phyloP scores from a whole-genome alignment of 2,113 vertebrate genomes.

The Psittacus erithacus region DNA sequence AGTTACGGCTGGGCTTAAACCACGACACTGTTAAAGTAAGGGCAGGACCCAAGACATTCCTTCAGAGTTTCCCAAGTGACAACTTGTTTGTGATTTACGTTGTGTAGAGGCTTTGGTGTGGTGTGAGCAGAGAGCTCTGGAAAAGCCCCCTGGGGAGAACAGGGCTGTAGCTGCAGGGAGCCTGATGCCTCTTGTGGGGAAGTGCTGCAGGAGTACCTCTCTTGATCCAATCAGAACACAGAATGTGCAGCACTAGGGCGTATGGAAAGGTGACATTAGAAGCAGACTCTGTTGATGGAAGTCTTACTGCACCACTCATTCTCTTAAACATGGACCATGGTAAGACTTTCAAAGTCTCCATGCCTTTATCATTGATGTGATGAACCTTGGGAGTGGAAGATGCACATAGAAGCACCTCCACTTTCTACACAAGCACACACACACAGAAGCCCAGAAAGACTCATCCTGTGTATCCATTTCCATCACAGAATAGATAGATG shows the following conservation, averaged over 20 bases:
- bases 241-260: neutral
- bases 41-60: neutral
- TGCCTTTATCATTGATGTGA: fast-evolving
- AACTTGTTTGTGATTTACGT: fast-evolving
- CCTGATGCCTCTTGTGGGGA: neutral
- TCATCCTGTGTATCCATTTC: neutral
- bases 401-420: neutral
- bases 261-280: neutral
- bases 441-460: neutral
- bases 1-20: too few relatives aligned
- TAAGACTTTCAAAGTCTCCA: neutral
- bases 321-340: neutral
- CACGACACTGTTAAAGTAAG: neutral
- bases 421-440: neutral
- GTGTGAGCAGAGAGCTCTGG: neutral
- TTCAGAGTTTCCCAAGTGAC: neutral
- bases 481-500: neutral
- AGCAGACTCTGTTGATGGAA: neutral
- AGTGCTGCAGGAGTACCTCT: fast-evolving
- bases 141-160: neutral
- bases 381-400: neutral
- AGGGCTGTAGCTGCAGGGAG: neutral
- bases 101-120: neutral
- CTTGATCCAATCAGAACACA: neutral
- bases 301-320: neutral